Evolutionary conservation across 2,888 invertebrate genomes (phyloP).

Genomic region (Erebia epiphron): DNA sequence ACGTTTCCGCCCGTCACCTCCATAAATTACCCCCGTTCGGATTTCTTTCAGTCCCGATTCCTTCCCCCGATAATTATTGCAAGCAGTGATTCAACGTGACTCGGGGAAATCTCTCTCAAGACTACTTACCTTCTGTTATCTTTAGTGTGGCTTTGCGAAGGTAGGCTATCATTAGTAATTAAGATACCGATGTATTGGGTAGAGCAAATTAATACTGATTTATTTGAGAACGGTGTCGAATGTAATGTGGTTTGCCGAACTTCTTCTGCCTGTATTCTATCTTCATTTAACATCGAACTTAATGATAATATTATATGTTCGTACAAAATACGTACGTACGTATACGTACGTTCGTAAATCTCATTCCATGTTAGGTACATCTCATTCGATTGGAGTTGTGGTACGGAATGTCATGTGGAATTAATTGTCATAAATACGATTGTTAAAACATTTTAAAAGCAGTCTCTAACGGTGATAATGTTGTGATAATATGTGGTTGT

Average conservation of each 20-base stretch:
- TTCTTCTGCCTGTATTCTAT: background rate
- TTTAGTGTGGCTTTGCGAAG: constrained; percentile 22
- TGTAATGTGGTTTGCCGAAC: background rate
- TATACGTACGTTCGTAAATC: too few relatives aligned
- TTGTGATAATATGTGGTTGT: too few relatives aligned
- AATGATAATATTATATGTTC: too few relatives aligned
- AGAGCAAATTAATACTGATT: constrained; percentile 20
- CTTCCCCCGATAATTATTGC: constrained; percentile 45
- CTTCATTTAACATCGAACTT: too few relatives aligned
- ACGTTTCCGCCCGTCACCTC: constrained; percentile 33
- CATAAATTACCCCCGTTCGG: constrained; percentile 38
- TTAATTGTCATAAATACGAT: too few relatives aligned
- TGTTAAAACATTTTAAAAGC: too few relatives aligned
- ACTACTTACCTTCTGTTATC: constrained; percentile 29
- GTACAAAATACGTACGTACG: too few relatives aligned
- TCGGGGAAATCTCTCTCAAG: constrained; percentile 31
- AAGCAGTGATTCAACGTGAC: constrained; percentile 41
- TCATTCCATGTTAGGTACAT: too few relatives aligned
- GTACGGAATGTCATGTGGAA: too few relatives aligned
- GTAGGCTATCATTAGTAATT: constrained; percentile 20
- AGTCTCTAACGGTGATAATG: too few relatives aligned
- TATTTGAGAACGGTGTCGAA: constrained; percentile 5
- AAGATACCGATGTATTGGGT: constrained; percentile 17
- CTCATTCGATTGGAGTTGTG: too few relatives aligned
- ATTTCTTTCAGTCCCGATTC: constrained; percentile 40